These are phyloP conservation scores for Charanyca ferruginea DNA, from an alignment of 2,888 invertebrate genomes.

Conservation along the genomic window DNA sequence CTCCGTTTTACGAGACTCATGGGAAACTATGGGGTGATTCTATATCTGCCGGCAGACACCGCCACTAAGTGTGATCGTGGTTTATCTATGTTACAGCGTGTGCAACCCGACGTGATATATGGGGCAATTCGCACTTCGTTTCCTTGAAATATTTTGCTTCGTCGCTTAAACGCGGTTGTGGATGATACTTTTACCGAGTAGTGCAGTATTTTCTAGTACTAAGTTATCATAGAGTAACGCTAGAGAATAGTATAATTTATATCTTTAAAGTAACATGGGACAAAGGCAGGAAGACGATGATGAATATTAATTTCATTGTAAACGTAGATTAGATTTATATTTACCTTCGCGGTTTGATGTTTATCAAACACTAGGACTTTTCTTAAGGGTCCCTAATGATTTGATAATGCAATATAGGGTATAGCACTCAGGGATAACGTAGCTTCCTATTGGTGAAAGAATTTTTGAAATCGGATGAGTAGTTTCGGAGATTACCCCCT, in stretches of 20 bases:
- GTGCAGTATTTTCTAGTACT: slow-evolving; percentile 18
- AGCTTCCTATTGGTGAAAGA: no score
- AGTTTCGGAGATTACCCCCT: no score
- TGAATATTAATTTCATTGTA: background rate
- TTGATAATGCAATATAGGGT: no score
- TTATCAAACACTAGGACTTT: no score
- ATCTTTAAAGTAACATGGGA: no score
- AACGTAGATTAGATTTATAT: background rate
- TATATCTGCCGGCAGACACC: slow-evolving; percentile 23
- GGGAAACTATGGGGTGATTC: slow-evolving; percentile 40
- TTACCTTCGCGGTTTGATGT: background rate
- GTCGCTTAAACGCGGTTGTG: slow-evolving; percentile 18
- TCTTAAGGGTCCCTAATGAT: no score
- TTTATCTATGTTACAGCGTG: slow-evolving; percentile 54
- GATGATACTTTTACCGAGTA: slow-evolving; percentile 28
- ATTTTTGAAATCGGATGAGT: no score
- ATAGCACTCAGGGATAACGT: no score
- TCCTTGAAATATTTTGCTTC: slow-evolving; percentile 43
- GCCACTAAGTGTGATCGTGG: slow-evolving; percentile 53
- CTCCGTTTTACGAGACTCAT: slow-evolving; percentile 34
- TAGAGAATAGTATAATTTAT: background rate
- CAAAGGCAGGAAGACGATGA: no score
- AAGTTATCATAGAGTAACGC: slow-evolving; percentile 7
- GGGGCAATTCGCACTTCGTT: slow-evolving; percentile 39
- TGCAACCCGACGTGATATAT: slow-evolving; percentile 50